Conservation (phyloP, 1,140 invertebrate species). For the Papilio machaon region DNA sequence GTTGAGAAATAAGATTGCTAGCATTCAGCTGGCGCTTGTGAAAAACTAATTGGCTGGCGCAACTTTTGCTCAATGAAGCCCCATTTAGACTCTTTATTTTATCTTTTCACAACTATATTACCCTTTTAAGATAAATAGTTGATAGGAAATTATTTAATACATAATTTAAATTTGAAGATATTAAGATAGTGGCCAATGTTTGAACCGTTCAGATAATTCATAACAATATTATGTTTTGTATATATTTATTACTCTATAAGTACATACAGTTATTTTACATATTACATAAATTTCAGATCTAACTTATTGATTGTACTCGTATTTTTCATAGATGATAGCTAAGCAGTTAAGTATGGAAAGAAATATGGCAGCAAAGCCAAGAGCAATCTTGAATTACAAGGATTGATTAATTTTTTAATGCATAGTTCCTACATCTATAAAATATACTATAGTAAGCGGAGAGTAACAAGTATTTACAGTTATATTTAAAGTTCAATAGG, state of each 20-base stretch:
- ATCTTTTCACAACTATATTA: not conserved
- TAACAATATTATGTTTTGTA: no score
- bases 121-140: not conserved
- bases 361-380: not conserved
- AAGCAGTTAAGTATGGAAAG: no score
- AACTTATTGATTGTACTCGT: no score
- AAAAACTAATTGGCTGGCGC: slow-evolving; percentile 25
- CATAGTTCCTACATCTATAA: not conserved
- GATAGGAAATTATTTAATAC: not conserved
- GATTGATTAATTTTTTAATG: not conserved
- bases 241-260: no score
- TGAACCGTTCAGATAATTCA: not conserved
- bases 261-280: no score
- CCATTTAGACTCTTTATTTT: not conserved
- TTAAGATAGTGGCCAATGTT: not conserved
- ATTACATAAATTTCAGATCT: no score
- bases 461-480: not conserved
- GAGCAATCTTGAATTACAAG: not conserved
- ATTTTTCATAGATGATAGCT: no score
- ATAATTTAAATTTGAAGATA: not conserved
- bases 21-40: slow-evolving; percentile 19
- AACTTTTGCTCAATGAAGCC: slow-evolving; percentile 9
- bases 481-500: not conserved
- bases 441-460: not conserved
- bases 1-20: slow-evolving; percentile 14